These are phyloP conservation scores for Harpagoxenus sublaevis DNA, from an alignment of 2,888 invertebrate species.

Conservation along the genomic window DNA sequence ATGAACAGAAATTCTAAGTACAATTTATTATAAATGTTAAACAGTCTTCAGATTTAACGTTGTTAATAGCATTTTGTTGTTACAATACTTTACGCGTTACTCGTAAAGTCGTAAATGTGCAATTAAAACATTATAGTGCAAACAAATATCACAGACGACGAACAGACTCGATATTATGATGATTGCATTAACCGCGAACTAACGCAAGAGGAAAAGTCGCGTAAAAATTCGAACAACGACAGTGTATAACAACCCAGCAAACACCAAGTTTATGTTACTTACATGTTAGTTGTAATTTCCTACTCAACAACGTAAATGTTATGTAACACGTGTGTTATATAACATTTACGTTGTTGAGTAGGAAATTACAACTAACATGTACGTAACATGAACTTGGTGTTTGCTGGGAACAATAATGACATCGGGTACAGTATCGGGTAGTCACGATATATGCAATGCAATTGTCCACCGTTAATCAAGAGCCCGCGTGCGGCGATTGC, in stretches of 20 bases:
- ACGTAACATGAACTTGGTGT: too few species aligned
- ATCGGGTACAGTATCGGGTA: not conserved
- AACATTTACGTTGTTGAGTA: too few species aligned
- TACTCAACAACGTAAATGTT: too few species aligned
- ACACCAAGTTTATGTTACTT: too few species aligned
- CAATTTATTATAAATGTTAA: conserved; percentile 18
- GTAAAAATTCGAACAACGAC: conserved; percentile 4
- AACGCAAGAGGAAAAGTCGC: not conserved
- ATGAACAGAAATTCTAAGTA: not conserved
- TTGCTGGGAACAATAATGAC: not conserved
- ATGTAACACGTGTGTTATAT: too few species aligned
- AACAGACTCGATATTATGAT: conserved; percentile 8
- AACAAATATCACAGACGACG: conserved; percentile 16
- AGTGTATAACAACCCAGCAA: too few species aligned
- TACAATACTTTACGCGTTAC: not conserved
- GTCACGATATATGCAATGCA: conserved; percentile 6
- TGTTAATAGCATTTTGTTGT: not conserved
- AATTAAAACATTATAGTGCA: not conserved
- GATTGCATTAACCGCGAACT: not conserved
- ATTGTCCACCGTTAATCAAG: conserved; percentile 35
- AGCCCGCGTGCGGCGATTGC: not conserved
- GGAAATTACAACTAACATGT: too few species aligned
- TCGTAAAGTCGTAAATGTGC: not conserved
- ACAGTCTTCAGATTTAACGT: conserved; percentile 13
- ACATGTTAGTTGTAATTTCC: too few species aligned